These are phyloP conservation scores for Smithornis capensis DNA, from an alignment of 2,113 vertebrate species.

Conservation along the genomic window DNA sequence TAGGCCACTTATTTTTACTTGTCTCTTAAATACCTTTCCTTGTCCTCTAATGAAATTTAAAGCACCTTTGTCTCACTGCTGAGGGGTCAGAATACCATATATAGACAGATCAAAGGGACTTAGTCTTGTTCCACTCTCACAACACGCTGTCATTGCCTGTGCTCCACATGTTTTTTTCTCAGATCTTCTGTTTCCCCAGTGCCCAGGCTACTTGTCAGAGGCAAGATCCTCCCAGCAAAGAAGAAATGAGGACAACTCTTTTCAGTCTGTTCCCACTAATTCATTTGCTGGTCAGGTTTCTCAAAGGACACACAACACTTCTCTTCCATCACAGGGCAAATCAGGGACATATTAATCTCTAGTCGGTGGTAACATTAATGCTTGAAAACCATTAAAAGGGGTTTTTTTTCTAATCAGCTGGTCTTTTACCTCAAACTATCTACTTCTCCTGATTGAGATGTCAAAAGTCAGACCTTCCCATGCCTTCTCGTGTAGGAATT, in stretches of 20 bases:
- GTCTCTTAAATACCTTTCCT: neutral
- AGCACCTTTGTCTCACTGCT: neutral
- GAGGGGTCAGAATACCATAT: neutral
- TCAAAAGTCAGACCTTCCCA: neutral
- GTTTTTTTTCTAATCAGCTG: neutral
- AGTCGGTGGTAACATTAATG: neutral
- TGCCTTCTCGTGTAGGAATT: neutral
- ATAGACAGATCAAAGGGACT: neutral
- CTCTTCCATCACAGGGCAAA: neutral
- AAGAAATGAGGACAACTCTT: neutral
- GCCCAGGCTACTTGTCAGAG: neutral
- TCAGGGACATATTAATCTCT: neutral
- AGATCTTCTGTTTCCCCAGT: neutral
- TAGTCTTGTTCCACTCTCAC: neutral
- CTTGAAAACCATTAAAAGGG: neutral
- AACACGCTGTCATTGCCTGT: neutral
- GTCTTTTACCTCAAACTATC: neutral
- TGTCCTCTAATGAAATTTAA: neutral
- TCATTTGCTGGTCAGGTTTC: neutral
- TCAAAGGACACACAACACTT: neutral
- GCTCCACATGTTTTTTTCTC: neutral
- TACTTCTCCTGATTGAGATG: neutral
- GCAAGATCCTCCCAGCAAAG: neutral
- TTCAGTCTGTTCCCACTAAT: neutral
- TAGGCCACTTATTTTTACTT: neutral